Evolutionary conservation across 2,888 invertebrate species (phyloP).

Genomic region (Chydorus sphaericus): DNA sequence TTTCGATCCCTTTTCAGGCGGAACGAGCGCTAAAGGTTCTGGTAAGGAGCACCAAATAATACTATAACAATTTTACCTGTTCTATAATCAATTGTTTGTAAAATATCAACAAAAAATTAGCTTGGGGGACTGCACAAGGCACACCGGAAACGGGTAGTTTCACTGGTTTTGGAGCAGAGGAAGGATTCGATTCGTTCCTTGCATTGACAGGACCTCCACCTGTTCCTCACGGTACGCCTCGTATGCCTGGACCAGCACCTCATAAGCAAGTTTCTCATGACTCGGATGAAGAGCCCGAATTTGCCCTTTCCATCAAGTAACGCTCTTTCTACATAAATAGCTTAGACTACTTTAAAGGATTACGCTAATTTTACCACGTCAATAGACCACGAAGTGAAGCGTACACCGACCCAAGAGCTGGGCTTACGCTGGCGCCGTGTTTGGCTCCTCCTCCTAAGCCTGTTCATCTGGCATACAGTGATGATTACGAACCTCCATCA

Average conservation of each 20-base stretch:
- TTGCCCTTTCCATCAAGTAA: slow-evolving; percentile 64
- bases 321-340: slow-evolving; percentile 14
- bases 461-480: not conserved
- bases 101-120: no score
- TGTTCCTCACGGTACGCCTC: slow-evolving; percentile 47
- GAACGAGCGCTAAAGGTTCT: slow-evolving; percentile 19
- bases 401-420: not conserved
- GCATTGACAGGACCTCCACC: slow-evolving; percentile 57
- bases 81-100: slow-evolving; percentile 12
- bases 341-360: not conserved
- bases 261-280: slow-evolving; percentile 34
- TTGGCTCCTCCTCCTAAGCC: slow-evolving; percentile 11
- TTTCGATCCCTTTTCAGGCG: slow-evolving; percentile 37
- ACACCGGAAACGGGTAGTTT: slow-evolving; percentile 8
- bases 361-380: not conserved
- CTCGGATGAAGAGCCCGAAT: slow-evolving; percentile 58
- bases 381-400: slow-evolving; percentile 11
- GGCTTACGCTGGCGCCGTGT: not conserved
- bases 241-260: slow-evolving; percentile 25
- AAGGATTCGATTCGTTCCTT: slow-evolving; percentile 42
- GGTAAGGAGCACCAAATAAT: no score
- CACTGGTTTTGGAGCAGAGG: slow-evolving; percentile 14
- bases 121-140: slow-evolving; percentile 32
- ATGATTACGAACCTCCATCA: not conserved
- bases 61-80: not conserved